These are phyloP conservation scores for Sericinus montela DNA, from an alignment of 2,888 invertebrate genomes.

Conservation along the genomic window DNA sequence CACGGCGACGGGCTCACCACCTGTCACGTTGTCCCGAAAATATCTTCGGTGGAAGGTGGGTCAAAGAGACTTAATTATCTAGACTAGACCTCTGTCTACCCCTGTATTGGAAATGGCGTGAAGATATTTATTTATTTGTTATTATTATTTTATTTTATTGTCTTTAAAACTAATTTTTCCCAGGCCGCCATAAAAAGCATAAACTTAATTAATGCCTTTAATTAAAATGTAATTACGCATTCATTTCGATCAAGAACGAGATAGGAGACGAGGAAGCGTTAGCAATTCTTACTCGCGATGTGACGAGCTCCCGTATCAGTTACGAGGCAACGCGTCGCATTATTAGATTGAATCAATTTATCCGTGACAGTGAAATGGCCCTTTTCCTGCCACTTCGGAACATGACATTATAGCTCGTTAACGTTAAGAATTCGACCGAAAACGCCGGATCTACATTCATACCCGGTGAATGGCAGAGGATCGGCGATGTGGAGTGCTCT, in stretches of 20 bases:
- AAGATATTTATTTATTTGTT: no score
- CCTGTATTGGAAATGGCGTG: no score
- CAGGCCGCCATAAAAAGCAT: not conserved
- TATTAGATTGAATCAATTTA: conserved; percentile 73
- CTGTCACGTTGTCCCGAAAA: no score
- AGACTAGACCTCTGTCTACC: no score
- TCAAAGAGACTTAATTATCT: no score
- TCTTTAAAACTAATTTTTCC: no score
- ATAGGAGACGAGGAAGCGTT: conserved; percentile 9
- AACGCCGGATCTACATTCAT: conserved; percentile 35
- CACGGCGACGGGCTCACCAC: no score
- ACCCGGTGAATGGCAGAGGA: conserved; percentile 29
- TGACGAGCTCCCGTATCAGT: conserved; percentile 19
- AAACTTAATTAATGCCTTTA: not conserved
- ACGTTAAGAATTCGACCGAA: conserved; percentile 52
- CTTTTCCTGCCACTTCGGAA: conserved; percentile 61
- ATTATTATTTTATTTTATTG: no score
- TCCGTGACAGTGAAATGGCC: conserved; percentile 62
- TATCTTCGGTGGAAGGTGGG: no score
- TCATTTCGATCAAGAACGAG: conserved; percentile 5
- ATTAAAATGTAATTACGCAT: conserved; percentile 4
- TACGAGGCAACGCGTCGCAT: conserved; percentile 57
- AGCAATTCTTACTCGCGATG: conserved; percentile 6
- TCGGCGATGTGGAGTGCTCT: conserved; percentile 29
- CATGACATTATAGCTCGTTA: conserved; percentile 57